phyloP scores from a whole-genome alignment of 2,113 vertebrate species.

The Numida meleagris region DNA sequence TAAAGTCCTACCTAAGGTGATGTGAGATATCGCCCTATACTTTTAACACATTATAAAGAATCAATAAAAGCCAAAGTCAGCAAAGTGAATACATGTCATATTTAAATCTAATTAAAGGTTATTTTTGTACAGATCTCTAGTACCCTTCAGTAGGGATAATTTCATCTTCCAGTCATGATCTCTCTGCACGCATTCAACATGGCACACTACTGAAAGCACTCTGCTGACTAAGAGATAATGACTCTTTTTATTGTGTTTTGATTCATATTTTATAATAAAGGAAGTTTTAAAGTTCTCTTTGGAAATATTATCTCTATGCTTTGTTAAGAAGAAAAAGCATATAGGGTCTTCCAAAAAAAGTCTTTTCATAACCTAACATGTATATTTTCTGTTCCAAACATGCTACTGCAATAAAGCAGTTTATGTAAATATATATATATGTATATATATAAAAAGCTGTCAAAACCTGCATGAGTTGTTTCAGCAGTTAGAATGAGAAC shows the following conservation, averaged over 20 bases:
- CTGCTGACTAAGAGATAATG: background rate
- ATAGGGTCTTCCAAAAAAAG: background rate
- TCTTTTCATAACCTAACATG: background rate
- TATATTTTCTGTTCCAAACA: constrained; percentile 22
- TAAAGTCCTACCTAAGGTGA: constrained; percentile 6
- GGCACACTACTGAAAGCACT: background rate
- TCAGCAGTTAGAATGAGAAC: constrained; percentile 73
- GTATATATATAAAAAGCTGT: constrained; percentile 69
- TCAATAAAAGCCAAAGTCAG: constrained; percentile 58
- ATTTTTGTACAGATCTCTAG: constrained; percentile 26
- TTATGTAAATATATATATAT: constrained; percentile 59
- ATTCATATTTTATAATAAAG: constrained; percentile 51
- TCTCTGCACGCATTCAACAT: background rate
- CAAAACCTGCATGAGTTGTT: constrained; percentile 79
- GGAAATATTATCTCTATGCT: background rate
- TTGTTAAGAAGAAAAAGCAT: background rate
- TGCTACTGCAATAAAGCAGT: constrained; percentile 39
- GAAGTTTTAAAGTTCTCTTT: constrained; percentile 26
- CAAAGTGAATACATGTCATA: constrained; percentile 5
- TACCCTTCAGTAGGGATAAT: constrained; percentile 14
- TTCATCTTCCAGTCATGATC: constrained; percentile 14
- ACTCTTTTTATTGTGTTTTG: constrained; percentile 19
- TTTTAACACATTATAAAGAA: constrained; percentile 55
- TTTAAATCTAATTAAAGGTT: constrained; percentile 60
- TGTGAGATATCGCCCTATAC: background rate